Evolutionary conservation across 1,140 invertebrate species (phyloP), one percentile per base, ranked within the genome.

Genomic region (Solenopsis invicta): DNA sequence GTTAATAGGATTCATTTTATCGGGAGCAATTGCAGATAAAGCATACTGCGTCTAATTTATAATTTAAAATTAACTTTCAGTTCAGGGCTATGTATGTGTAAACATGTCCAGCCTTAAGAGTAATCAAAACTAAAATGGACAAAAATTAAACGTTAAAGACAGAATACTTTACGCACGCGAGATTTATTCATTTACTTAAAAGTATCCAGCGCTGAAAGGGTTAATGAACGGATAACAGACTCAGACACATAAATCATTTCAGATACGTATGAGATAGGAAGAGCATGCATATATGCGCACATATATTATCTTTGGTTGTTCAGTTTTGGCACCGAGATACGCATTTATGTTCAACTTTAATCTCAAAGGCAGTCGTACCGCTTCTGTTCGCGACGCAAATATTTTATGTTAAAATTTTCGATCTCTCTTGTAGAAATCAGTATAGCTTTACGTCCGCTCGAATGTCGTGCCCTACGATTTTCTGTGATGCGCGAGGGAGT

Each of bases 371-470:
- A 34, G 18, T 48, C 29, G 12, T 9, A 54, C 2, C 72, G 13
- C 54, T 45, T 61, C 37, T 34, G 41, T 82, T 48, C n/a, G 18
- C 29, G 41, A 13, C 5, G 18, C 18, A 75, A 75, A 62, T 84
- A 84, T 84, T 84, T 84, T 74, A 64, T 48, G 48, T 61, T 59
- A 75, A 62, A 82, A 72, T 82, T 48, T 59, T 61, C 54, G 24
- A 48, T 82, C 52, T 48, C n/a, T 41, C 41, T 29, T 29, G 37
- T 45, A 16, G 18, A 48, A 75, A 54, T 50, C 69, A 21, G 41
- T 59, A 48, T 37, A 2, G 69, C 18, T 41, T 69, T n/a, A 18
- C 41, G 29, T 71, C 16, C 34, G 78, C 64, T 45, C 9, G 50
- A 71, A 56, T 81, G 78, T 82, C 67, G 64, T 9, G 67, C 80